These are phyloP conservation scores for Tipula helvola DNA, from an alignment of 2,888 invertebrate genomes.

Conservation along the genomic window DNA sequence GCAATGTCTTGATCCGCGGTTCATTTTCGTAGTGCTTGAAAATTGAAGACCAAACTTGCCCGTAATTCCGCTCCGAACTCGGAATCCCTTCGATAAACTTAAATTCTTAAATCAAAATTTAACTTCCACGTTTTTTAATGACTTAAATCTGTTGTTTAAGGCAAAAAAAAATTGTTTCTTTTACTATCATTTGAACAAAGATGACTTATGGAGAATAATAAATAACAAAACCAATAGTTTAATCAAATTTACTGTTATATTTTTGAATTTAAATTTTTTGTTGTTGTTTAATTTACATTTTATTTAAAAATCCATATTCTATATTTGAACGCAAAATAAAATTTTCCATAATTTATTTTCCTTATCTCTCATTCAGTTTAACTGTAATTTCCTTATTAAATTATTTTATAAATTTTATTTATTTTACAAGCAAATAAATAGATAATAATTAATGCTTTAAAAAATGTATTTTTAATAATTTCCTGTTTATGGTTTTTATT, in stretches of 20 bases:
- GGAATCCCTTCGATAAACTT: no score
- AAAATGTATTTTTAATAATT: not conserved
- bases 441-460: not conserved
- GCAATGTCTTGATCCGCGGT: no score
- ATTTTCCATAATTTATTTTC: not conserved
- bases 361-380: not conserved
- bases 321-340: not conserved
- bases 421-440: not conserved
- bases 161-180: not conserved
- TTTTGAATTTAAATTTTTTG: not conserved
- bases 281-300: not conserved
- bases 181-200: not conserved
- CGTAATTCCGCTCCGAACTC: no score
- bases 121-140: no score
- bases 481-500: not conserved
- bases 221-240: not conserved
- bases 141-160: no score
- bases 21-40: no score
- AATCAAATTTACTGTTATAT: not conserved
- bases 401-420: not conserved
- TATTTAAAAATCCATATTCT: not conserved
- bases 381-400: not conserved
- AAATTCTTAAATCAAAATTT: no score
- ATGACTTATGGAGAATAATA: not conserved
- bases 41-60: no score